Evolutionary conservation across 2,888 invertebrate species (phyloP).

Genomic region (Lamellibrachia satsuma): DNA sequence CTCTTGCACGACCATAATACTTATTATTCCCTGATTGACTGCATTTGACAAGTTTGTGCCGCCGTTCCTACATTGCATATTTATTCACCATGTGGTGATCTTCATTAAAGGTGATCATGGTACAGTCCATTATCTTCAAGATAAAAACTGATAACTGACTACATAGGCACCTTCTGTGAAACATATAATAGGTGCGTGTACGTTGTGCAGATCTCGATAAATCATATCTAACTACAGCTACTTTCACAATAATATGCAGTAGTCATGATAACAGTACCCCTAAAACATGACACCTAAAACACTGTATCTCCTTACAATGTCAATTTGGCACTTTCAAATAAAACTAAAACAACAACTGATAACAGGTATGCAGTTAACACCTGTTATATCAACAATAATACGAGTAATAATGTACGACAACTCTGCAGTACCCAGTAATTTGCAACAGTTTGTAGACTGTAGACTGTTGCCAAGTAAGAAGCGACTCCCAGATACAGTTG

Average conservation of each 20-base stretch:
- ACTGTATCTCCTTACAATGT: background rate
- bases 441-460: background rate
- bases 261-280: background rate
- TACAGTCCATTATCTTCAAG: background rate
- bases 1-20: background rate
- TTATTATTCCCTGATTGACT: background rate
- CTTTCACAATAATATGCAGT: background rate
- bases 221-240: background rate
- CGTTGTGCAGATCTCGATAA: background rate
- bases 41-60: background rate
- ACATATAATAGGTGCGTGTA: background rate
- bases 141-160: background rate
- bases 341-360: background rate
- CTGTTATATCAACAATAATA: background rate
- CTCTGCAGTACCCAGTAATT: background rate
- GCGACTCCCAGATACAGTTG: background rate
- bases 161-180: background rate
- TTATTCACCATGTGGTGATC: background rate
- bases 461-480: background rate
- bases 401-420: slow-evolving; percentile 10
- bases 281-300: background rate
- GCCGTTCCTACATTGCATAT: background rate
- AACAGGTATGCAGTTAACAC: background rate
- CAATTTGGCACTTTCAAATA: background rate
- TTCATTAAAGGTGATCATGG: background rate